Evolutionary conservation across 1,140 invertebrate genomes (phyloP).

Genomic region (Ephestia elutella): DNA sequence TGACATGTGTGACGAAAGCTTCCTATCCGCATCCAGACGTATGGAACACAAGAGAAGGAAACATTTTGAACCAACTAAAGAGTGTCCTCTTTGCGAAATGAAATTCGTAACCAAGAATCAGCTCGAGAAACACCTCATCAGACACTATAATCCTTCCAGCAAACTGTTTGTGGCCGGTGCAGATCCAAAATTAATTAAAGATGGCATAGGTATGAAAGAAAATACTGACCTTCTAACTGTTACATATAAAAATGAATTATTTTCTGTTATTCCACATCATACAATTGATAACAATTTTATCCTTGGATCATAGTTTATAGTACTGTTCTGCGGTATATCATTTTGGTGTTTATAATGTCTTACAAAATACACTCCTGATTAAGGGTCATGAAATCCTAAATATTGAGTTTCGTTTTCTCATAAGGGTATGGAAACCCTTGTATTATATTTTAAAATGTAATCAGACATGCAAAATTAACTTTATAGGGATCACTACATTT

Average conservation of each 20-base stretch:
- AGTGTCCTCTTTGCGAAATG: constrained; percentile 43
- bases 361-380: too few relatives aligned
- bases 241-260: neutral
- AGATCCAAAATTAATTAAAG: neutral
- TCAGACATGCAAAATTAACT: too few relatives aligned
- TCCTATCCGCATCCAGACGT: constrained; percentile 53
- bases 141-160: constrained; percentile 49
- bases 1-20: constrained; percentile 48
- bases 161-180: constrained; percentile 37
- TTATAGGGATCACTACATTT: too few relatives aligned
- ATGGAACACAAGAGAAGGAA: constrained; percentile 51
- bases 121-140: constrained; percentile 39
- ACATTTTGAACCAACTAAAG: constrained; percentile 46
- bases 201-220: neutral
- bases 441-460: too few relatives aligned
- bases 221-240: neutral
- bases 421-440: too few relatives aligned
- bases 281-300: too few relatives aligned
- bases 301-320: too few relatives aligned
- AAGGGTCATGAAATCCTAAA: too few relatives aligned
- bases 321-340: too few relatives aligned
- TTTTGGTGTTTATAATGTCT: too few relatives aligned
- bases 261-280: neutral
- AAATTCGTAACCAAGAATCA: constrained; percentile 40
- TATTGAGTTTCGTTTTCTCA: too few relatives aligned